phyloP scores from a whole-genome alignment of 2,888 invertebrate species.

The Resseliella maxima region DNA sequence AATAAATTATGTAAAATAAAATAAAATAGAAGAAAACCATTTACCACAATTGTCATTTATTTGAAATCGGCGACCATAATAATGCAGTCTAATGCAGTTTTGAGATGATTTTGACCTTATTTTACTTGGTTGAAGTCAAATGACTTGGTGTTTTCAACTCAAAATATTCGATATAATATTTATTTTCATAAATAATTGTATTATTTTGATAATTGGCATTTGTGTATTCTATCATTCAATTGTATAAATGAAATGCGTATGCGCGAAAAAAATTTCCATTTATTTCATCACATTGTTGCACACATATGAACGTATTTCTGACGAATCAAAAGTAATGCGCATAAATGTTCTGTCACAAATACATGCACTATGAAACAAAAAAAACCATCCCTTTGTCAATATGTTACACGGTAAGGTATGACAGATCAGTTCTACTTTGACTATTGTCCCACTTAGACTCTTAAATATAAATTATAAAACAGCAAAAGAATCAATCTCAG shows the following conservation, averaged over 20 bases:
- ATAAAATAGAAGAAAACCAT: background rate
- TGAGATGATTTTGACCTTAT: too few relatives aligned
- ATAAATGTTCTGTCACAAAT: background rate
- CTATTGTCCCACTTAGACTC: slow-evolving; percentile 29
- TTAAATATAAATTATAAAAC: background rate
- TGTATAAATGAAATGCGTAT: background rate
- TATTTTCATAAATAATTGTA: too few relatives aligned
- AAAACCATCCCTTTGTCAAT: background rate
- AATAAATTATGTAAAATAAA: background rate
- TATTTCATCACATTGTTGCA: too few relatives aligned
- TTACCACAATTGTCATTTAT: too few relatives aligned
- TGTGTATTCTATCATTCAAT: too few relatives aligned
- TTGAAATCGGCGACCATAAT: too few relatives aligned
- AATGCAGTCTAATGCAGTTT: too few relatives aligned
- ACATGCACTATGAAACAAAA: background rate
- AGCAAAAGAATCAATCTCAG: background rate
- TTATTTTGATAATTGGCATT: too few relatives aligned
- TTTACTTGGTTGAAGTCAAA: too few relatives aligned
- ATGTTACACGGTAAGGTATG: background rate
- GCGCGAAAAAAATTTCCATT: background rate
- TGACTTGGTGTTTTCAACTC: too few relatives aligned
- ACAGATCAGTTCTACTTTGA: slow-evolving; percentile 43
- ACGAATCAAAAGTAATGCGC: background rate
- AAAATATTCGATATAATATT: too few relatives aligned
- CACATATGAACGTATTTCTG: background rate